phyloP scores from a whole-genome alignment of 2,888 invertebrate species.

The Eupithecia inturbata region DNA sequence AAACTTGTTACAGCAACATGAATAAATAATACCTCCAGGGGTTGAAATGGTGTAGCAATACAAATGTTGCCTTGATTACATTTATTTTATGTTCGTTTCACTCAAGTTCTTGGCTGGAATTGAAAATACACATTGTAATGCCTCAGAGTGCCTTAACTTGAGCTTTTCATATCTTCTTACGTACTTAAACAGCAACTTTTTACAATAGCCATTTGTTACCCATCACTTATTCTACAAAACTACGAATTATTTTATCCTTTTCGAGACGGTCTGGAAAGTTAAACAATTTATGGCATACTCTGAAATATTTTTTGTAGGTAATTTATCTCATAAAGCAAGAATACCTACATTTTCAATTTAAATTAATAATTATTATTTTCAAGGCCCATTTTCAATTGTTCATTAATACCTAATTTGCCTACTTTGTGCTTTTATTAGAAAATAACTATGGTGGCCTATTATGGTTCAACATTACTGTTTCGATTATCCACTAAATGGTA shows the following conservation, averaged over 20 bases:
- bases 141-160: neutral
- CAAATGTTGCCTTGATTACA: conserved; percentile 18
- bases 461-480: conserved; percentile 1
- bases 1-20: neutral
- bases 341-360: neutral
- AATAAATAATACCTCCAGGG: conserved; percentile 4
- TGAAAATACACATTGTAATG: conserved; percentile 12
- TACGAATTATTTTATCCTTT: neutral
- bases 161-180: neutral
- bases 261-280: neutral
- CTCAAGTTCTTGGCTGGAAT: conserved; percentile 14
- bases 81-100: conserved; percentile 14
- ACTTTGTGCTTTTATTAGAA: neutral
- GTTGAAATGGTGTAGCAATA: conserved; percentile 25
- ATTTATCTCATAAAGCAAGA: neutral
- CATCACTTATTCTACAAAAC: conserved; percentile 1
- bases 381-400: neutral
- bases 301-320: neutral
- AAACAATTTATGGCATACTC: neutral
- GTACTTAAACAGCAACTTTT: neutral
- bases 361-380: neutral
- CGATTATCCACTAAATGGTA: conserved; percentile 17
- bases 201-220: neutral
- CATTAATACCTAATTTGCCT: neutral
- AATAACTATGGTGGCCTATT: neutral